Evolutionary conservation across 2,797 vertebrate species (phyloP).

Genomic region (Potorous gilbertii): DNA sequence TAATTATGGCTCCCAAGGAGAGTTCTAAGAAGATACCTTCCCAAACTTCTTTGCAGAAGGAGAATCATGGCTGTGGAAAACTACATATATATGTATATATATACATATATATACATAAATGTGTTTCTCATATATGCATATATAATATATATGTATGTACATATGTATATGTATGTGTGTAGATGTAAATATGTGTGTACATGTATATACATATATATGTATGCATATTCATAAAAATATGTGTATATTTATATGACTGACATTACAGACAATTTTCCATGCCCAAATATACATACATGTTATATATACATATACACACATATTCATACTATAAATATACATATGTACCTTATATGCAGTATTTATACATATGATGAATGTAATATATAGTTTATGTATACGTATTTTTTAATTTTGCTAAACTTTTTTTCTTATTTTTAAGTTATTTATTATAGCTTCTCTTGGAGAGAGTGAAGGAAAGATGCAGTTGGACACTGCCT

Average conservation of each 20-base stretch:
- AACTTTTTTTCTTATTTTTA: not conserved
- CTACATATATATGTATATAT: not conserved
- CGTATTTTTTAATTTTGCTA: not conserved
- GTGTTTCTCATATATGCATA: too few species aligned
- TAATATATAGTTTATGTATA: not conserved
- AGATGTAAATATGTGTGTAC: too few species aligned
- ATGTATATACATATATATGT: too few species aligned
- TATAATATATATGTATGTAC: too few species aligned
- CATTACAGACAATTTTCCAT: not conserved
- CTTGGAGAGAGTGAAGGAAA: not conserved
- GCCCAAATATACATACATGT: too few species aligned
- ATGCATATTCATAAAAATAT: not conserved
- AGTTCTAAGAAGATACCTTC: not conserved
- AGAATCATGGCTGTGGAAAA: not conserved
- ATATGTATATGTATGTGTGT: too few species aligned
- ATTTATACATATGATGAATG: not conserved
- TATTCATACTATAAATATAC: not conserved
- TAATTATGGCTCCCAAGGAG: not conserved
- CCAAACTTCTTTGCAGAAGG: not conserved
- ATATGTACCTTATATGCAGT: not conserved
- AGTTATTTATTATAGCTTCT: not conserved
- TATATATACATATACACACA: not conserved
- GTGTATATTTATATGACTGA: not conserved
- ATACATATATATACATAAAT: too few species aligned
- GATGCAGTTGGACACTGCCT: not conserved